phyloP scores from a whole-genome alignment of 2,888 invertebrate species.

The Eledona agricola region DNA sequence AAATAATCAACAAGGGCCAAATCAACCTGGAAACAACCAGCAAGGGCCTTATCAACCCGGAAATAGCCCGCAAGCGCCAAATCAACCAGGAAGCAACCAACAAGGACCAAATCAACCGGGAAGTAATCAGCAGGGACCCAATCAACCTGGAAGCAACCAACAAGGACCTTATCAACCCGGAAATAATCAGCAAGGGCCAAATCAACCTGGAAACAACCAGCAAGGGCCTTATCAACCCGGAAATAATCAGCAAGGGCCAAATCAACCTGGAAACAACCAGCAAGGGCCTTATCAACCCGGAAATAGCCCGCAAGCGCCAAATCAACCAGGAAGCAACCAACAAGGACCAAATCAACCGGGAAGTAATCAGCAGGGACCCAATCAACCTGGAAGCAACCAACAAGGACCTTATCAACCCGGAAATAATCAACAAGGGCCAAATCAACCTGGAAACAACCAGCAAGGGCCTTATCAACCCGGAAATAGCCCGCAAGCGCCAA shows the following conservation, averaged over 20 bases:
- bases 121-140: conserved; percentile 8
- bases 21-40: conserved; percentile 35
- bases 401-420: conserved; percentile 22
- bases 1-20: no score
- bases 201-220: conserved; percentile 40
- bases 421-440: no score
- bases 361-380: conserved; percentile 23
- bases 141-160: conserved; percentile 10
- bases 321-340: conserved; percentile 31
- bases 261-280: conserved; percentile 27
- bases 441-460: conserved; percentile 32
- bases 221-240: conserved; percentile 34
- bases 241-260: conserved; percentile 61
- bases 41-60: conserved; percentile 27
- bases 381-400: conserved; percentile 31
- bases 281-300: conserved; percentile 18
- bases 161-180: conserved; percentile 27
- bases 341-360: conserved; percentile 23
- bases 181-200: conserved; percentile 23
- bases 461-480: conserved; percentile 23
- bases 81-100: conserved; percentile 11
- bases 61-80: conserved; percentile 6
- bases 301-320: conserved; percentile 15
- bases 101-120: conserved; percentile 21
- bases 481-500: conserved; percentile 24